Conservation (phyloP, 2,113 vertebrate genomes). For the Sclerurus mexicanus region DNA sequence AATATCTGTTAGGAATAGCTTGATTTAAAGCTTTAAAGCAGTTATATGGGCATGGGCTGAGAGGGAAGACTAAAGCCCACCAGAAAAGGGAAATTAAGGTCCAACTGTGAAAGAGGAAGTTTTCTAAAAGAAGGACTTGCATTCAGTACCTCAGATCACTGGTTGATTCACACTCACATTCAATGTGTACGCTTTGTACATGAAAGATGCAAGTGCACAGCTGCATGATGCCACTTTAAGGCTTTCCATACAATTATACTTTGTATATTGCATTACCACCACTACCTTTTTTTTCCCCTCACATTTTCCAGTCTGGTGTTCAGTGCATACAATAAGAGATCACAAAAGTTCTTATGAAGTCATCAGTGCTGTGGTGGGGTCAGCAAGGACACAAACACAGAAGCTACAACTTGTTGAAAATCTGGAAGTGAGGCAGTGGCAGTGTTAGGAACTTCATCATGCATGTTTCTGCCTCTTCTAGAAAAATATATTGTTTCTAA, state of each 20-base stretch:
- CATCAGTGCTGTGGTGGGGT: not conserved
- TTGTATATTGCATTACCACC: not conserved
- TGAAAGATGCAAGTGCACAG: not conserved
- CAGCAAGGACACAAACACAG: not conserved
- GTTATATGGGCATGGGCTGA: not conserved
- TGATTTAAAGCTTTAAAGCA: not conserved
- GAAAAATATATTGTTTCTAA: not conserved
- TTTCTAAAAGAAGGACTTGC: not conserved
- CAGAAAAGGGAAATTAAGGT: not conserved
- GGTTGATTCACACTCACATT: not conserved
- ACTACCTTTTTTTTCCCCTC: not conserved
- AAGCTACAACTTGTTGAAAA: not conserved
- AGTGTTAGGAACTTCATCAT: not conserved
- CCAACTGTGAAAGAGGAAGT: not conserved
- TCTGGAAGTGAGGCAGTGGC: not conserved
- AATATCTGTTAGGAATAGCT: not conserved
- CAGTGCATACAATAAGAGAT: not conserved
- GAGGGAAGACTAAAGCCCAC: not conserved
- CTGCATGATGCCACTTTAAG: not conserved
- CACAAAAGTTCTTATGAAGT: not conserved
- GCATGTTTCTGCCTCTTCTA: not conserved
- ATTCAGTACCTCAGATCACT: not conserved
- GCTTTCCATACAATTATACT: not conserved
- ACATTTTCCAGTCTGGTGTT: not conserved
- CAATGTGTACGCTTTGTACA: fast-evolving